phyloP scores from a whole-genome alignment of 92 coral and sea anemone species.

The Zoanthus gigantus region DNA sequence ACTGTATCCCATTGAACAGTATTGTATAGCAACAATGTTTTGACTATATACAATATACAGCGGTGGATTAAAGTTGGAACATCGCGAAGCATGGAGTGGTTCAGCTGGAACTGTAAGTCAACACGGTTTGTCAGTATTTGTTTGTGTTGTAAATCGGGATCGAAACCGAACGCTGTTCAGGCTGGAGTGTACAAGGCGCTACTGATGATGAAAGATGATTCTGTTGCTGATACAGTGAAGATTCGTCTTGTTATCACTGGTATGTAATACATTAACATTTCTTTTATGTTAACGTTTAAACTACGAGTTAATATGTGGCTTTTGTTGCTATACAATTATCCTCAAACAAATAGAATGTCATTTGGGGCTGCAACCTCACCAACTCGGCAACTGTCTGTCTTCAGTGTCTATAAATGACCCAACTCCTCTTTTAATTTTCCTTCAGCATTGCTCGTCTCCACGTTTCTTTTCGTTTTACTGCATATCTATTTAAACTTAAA shows the following conservation, averaged over 20 bases:
- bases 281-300: background rate
- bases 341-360: no score
- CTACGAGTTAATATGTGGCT: no score
- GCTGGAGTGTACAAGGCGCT: conserved; percentile 27
- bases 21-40: background rate
- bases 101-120: conserved; percentile 6
- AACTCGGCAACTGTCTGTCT: no score
- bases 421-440: no score
- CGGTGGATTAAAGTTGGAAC: conserved; percentile 19
- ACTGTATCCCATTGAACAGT: no score
- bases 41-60: background rate
- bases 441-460: no score
- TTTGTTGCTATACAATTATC: no score
- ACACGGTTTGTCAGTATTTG: conserved; percentile 36
- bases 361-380: no score
- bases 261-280: background rate
- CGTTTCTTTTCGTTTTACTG: no score
- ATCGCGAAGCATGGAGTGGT: background rate
- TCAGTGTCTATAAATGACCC: no score
- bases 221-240: conserved; percentile 43
- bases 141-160: conserved; percentile 1
- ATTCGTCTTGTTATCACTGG: conserved; percentile 36
- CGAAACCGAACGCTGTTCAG: conserved; percentile 1
- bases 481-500: no score
- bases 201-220: conserved; percentile 33